Percentiles rank a stretch among this genome's conserved stretches.
Evolutionary conservation across 2,113 vertebrate genomes (phyloP).

Genomic region (Rissa tridactyla): DNA sequence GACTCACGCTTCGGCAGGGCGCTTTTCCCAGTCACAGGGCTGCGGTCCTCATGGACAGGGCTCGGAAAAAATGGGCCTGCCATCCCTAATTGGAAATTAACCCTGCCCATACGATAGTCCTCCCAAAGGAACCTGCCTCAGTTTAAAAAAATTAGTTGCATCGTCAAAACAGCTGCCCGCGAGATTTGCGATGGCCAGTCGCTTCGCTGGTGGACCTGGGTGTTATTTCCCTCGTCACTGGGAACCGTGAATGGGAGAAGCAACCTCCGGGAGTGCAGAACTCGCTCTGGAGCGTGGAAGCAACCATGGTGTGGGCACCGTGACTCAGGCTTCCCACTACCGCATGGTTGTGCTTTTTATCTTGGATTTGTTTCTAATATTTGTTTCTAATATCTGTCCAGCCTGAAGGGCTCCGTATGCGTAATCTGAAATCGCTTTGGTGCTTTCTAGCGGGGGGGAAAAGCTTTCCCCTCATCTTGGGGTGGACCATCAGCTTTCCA

Average conservation of each 20-base stretch:
- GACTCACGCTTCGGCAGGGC: not conserved
- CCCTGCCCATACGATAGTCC: not conserved
- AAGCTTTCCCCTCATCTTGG: rapidly evolving
- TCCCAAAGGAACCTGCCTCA: not conserved
- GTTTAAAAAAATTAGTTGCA: rapidly evolving
- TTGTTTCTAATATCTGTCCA: not conserved
- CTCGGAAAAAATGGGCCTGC: not conserved
- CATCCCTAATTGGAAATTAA: not conserved
- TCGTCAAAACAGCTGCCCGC: not conserved
- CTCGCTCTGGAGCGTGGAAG: not conserved
- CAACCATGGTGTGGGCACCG: not conserved
- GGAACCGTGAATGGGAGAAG: not conserved
- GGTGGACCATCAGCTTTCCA: not conserved
- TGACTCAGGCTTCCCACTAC: not conserved
- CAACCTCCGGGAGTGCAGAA: rapidly evolving
- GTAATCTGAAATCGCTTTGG: not conserved
- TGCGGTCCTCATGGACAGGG: rapidly evolving
- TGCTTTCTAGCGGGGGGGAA: not conserved
- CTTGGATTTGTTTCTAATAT: not conserved
- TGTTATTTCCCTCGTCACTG: rapidly evolving
- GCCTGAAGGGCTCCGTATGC: not conserved
- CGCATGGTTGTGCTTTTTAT: not conserved
- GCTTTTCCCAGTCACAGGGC: not conserved
- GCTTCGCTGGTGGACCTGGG: not conserved
- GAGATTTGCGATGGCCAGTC: rapidly evolving